phyloP scores from a whole-genome alignment of 2,113 vertebrate species.

The Bostrychus sinensis region DNA sequence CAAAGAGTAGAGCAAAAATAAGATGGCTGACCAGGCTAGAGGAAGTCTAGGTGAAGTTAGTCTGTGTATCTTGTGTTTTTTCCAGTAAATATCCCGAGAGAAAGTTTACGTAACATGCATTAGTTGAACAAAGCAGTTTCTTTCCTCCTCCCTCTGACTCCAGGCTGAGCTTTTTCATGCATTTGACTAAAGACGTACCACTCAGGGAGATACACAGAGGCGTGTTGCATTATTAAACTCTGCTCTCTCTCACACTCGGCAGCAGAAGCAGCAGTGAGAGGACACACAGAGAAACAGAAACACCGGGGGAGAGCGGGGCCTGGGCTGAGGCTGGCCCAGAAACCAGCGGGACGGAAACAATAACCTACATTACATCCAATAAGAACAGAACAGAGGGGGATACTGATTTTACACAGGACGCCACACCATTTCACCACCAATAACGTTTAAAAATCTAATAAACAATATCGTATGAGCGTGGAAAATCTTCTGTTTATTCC shows the following conservation, averaged over 20 bases:
- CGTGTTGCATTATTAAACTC: conserved; percentile 68
- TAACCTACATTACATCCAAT: conserved; percentile 74
- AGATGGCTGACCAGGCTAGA: no score
- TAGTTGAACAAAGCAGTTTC: conserved; percentile 3
- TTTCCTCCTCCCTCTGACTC: no score
- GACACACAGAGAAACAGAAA: neutral
- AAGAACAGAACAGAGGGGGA: conserved; percentile 19
- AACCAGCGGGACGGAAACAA: conserved; percentile 74
- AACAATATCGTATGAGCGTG: no score
- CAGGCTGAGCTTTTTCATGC: conserved; percentile 12
- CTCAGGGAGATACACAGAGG: conserved; percentile 25
- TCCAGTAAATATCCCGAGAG: neutral
- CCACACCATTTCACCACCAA: conserved; percentile 32
- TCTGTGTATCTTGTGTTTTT: no score
- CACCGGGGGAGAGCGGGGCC: neutral
- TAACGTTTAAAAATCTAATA: no score
- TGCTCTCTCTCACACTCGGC: conserved; percentile 8
- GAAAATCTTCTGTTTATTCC: no score
- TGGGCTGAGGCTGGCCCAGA: conserved; percentile 69
- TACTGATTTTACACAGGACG: conserved; percentile 15
- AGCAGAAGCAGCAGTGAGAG: conserved; percentile 3
- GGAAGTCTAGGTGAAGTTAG: no score
- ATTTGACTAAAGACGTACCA: conserved; percentile 11
- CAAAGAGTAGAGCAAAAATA: no score
- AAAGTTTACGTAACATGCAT: neutral